phyloP scores from a whole-genome alignment of 2,113 vertebrate species.

The Scatophagus argus region DNA sequence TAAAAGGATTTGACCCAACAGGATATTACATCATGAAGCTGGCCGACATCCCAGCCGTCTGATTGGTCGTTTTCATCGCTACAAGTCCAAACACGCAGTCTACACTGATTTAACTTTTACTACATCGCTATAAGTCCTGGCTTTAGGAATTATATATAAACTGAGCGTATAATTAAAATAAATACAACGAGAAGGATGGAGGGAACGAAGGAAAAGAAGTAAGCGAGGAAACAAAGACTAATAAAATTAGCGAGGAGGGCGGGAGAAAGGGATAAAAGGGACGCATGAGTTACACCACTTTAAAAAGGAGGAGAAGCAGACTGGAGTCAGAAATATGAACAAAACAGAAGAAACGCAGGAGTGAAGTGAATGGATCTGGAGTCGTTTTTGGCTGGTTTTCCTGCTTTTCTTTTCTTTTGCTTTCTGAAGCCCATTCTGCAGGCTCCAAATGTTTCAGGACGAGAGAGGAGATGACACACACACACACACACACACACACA shows the following conservation, averaged over 20 bases:
- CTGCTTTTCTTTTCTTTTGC: not conserved
- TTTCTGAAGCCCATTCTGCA: conserved; percentile 33
- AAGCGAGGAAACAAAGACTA: not conserved
- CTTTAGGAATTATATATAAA: conserved; percentile 53
- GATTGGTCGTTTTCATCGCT: conserved; percentile 68
- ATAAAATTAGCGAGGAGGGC: conserved; percentile 30
- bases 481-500: conserved; percentile 23
- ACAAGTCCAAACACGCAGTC: conserved; percentile 65
- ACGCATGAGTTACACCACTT: not conserved
- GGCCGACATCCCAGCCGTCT: conserved; percentile 59
- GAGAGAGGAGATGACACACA: conserved; percentile 33
- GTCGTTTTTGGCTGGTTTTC: conserved; percentile 1
- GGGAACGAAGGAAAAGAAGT: not conserved
- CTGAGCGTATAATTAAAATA: conserved; percentile 39
- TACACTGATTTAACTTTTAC: conserved; percentile 59
- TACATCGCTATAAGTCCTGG: conserved; percentile 36
- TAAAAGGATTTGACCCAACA: conserved; percentile 53
- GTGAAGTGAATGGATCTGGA: conserved; percentile 9
- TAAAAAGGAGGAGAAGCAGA: not conserved
- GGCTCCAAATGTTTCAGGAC: conserved; percentile 51
- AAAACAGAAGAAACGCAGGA: not conserved
- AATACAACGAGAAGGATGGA: conserved; percentile 2
- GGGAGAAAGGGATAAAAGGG: conserved; percentile 2
- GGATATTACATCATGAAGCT: conserved; percentile 78
- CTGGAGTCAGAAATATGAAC: not conserved